Evolutionary conservation across 2,113 vertebrate genomes (phyloP), one percentile per base, ranked within the genome.

Genomic region (Rhinogobius similis): DNA sequence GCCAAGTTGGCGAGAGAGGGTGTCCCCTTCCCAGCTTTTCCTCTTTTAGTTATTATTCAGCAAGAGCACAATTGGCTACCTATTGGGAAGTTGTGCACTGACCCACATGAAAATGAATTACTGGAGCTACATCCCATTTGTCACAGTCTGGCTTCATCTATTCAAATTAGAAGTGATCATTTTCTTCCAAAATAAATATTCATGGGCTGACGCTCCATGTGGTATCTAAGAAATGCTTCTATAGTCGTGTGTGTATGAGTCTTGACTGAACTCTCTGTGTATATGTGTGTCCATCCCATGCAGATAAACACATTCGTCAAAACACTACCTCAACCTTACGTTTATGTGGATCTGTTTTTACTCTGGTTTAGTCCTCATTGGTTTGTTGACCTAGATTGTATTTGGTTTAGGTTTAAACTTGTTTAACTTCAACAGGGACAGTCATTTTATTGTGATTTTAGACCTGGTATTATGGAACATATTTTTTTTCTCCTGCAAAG

Each of bases 201-300:
- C 50, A 6, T 53, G 10, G 23, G n/a, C 50, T 23, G 50, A 27
- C 36, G 41, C 43, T 29, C 58, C 7, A 16, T 10, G 52, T 55
- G 38, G 75, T 63, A 46, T 13, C n/a, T 10, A 68, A 44, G 12
- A 13, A n/a, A 20, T 78, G 3, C 68, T 77, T 53, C 77, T 76
- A 62, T 72, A 53, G 26, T 55, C 41, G 64, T 72, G 68, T 55
- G 46, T 65, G 64, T 72, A 68, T 77, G 78, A 78, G 56, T 70
- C 23, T 86, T 89, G 81, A 82, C 82, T 3, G 16, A 56, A 4
- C 20, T 21, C 27, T 10, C 53, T 46, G 64, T 85, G 67, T 78
- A 50, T 21, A 44, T 14, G 32, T 75, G 74, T 82, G 20, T 64
- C 23, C 43, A 52, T 43, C n/a, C n/a, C n/a, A n/a, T n/a, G n/a